A percentile compares a stretch with the other conserved stretches of the same genome.
Evolutionary conservation across 1,140 invertebrate species (phyloP).

Genomic region (Diorhabda sublineata): DNA sequence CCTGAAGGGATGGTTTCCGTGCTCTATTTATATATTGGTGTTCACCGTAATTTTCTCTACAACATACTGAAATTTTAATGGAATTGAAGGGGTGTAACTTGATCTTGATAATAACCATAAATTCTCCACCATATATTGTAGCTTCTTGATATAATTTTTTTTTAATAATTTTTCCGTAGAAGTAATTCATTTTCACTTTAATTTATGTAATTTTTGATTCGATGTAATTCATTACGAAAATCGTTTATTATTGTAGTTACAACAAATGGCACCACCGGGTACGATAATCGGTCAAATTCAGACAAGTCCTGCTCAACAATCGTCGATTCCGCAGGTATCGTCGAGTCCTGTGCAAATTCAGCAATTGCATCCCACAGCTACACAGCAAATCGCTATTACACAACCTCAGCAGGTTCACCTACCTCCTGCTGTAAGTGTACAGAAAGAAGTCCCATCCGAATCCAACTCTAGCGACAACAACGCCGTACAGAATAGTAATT

Average conservation of each 20-base stretch:
- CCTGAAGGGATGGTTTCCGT: too few relatives aligned
- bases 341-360: slow-evolving; percentile 44
- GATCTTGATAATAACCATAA: too few relatives aligned
- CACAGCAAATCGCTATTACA: slow-evolving; percentile 43
- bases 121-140: too few relatives aligned
- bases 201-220: too few relatives aligned
- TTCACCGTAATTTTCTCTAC: too few relatives aligned
- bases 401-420: slow-evolving; percentile 41
- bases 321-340: slow-evolving; percentile 36
- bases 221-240: background rate
- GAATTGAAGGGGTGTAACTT: too few relatives aligned
- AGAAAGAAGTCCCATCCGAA: slow-evolving; percentile 29
- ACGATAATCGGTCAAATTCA: slow-evolving; percentile 50
- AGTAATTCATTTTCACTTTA: too few relatives aligned
- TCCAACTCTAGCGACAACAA: slow-evolving; percentile 22
- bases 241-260: slow-evolving; percentile 12
- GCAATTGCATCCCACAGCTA: slow-evolving; percentile 47
- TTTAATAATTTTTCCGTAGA: too few relatives aligned
- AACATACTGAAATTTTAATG: too few relatives aligned
- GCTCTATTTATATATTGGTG: too few relatives aligned
- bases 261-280: slow-evolving; percentile 49
- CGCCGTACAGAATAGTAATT: slow-evolving; percentile 23
- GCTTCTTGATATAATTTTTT: too few relatives aligned
- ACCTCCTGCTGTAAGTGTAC: slow-evolving; percentile 35
- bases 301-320: slow-evolving; percentile 40